These are phyloP conservation scores for Rhingia rostrata DNA, from an alignment of 2,888 invertebrate genomes.

Conservation along the genomic window DNA sequence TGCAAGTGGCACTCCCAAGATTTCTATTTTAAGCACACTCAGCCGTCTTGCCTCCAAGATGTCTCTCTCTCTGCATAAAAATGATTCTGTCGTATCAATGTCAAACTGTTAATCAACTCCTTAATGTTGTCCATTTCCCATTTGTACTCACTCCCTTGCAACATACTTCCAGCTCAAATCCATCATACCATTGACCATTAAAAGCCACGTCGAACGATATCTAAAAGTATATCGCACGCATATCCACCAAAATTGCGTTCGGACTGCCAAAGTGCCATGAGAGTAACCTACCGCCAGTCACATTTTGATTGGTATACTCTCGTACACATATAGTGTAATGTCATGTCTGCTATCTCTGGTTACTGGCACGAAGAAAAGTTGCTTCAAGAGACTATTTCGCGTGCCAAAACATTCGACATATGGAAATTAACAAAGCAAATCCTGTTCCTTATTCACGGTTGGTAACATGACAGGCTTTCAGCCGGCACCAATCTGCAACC, in stretches of 20 bases:
- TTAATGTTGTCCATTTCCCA: not conserved
- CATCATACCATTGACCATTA: slow-evolving; percentile 9
- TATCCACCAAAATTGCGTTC: slow-evolving; percentile 15
- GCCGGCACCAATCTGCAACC: slow-evolving; percentile 17
- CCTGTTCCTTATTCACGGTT: slow-evolving; percentile 46
- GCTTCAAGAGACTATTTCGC: slow-evolving; percentile 35
- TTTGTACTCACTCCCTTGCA: not conserved
- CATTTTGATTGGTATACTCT: slow-evolving; percentile 15
- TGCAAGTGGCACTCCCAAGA: too few species aligned
- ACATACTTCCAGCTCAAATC: not conserved
- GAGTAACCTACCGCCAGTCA: slow-evolving; percentile 18
- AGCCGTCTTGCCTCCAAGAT: too few species aligned
- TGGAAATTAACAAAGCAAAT: slow-evolving; percentile 45
- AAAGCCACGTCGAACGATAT: slow-evolving; percentile 3
- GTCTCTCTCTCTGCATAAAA: too few species aligned
- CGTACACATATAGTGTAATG: slow-evolving; percentile 9
- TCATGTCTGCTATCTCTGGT: slow-evolving; percentile 37
- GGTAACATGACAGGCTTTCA: slow-evolving; percentile 54
- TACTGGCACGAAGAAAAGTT: slow-evolving; percentile 42
- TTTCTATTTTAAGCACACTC: too few species aligned
- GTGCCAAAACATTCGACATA: slow-evolving; percentile 45
- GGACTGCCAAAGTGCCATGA: slow-evolving; percentile 1
- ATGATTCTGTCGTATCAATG: too few species aligned
- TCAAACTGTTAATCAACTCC: not conserved
- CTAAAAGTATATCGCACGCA: slow-evolving; percentile 17